Conservation (phyloP, 1,140 invertebrate species). For the Megalonaias nervosa region DNA sequence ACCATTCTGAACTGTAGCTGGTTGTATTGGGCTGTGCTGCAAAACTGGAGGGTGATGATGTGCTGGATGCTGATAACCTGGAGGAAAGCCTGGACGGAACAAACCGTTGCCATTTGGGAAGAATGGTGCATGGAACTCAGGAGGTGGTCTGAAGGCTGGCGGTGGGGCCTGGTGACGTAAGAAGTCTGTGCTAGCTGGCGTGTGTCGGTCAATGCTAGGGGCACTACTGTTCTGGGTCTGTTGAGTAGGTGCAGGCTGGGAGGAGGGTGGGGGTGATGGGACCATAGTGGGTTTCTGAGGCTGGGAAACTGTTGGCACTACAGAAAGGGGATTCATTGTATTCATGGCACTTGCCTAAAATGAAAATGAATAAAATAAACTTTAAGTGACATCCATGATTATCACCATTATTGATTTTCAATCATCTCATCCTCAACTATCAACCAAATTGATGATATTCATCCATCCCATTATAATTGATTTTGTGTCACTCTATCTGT, state of each 20-base stretch:
- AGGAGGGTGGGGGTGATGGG: constrained; percentile 32
- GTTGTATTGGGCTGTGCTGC: constrained; percentile 51
- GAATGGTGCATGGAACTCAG: constrained; percentile 65
- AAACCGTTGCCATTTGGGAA: constrained; percentile 68
- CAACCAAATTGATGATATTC: no score
- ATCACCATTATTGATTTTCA: not conserved
- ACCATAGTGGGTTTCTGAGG: constrained; percentile 41
- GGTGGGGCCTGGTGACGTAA: constrained; percentile 61
- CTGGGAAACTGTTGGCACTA: constrained; percentile 25
- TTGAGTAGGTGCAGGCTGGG: constrained; percentile 50
- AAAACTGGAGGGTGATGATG: constrained; percentile 63
- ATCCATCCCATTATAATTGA: no score
- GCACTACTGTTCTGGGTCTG: constrained; percentile 38
- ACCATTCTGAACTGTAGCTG: constrained; percentile 64
- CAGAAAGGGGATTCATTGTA: constrained; percentile 23
- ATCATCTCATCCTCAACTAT: not conserved
- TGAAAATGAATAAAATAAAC: not conserved
- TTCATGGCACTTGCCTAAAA: constrained; percentile 57
- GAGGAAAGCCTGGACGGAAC: constrained; percentile 61
- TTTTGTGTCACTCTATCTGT: no score
- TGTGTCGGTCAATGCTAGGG: constrained; percentile 54
- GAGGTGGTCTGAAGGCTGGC: constrained; percentile 60
- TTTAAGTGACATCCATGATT: not conserved
- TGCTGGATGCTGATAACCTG: constrained; percentile 66
- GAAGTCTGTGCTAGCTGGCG: constrained; percentile 58